Evolutionary conservation across 2,113 vertebrate species (phyloP), one percentile per base, ranked within the genome.

Genomic region (Anthoscopus minutus): DNA sequence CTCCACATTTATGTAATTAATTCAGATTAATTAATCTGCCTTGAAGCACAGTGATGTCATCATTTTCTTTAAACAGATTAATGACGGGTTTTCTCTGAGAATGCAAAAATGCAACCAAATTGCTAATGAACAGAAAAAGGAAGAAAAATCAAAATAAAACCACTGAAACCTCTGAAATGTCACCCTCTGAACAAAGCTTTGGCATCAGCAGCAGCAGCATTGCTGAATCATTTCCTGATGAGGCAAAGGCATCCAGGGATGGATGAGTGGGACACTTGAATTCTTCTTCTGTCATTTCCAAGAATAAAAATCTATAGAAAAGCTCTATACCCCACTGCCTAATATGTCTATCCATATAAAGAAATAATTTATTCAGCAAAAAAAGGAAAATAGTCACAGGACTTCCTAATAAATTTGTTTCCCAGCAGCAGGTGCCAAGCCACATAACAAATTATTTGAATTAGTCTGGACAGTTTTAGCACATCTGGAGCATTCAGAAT

Each of bases 401-500:
- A 16, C 28, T 81, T 91, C 31, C 44, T 84, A 76, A 94, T 81
- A 60, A 88, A 79, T 84, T 44, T 79, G 48, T 57, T 91, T 82
- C 78, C 71, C 90, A 82, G 88, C 57, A 80, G 81, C 94, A 95
- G 88, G 78, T 94, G 74, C 89, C 78, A 71, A 93, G 38, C 70
- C 51, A 22, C 51, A 22, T 9, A 66, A 58, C 48, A 58, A 94
- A 92, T 96, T 84, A 91, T 20, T 73, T 23, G 48, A 95, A 94
- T 96, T 82, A 93, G 50, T 53, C 74, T 86, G 81, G 93, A 84
- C 90, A 83, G 35, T 47, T 94, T 84, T 27, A 80, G 69, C 86
- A 94, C 92, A 97, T 60, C 90, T 95, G 84, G 79, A 96, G 62
- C 92, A 82, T 89, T 88, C 69, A 33, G 65, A 92, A 51, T 77